Evolutionary conservation across 2,888 invertebrate species (phyloP), one percentile per base, ranked within the genome.

Genomic region (Megalurothrips usitatus): DNA sequence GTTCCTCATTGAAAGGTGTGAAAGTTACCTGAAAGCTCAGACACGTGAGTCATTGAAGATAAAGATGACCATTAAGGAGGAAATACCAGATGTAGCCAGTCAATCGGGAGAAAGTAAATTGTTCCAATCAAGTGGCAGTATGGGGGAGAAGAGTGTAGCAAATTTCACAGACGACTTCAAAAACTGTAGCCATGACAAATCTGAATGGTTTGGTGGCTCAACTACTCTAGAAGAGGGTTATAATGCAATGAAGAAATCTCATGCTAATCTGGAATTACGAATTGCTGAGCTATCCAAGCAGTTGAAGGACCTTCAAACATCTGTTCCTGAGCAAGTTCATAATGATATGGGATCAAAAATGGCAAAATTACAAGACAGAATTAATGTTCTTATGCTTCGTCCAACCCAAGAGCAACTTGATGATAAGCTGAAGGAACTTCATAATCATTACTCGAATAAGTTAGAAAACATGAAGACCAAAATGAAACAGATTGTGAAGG

Each of bases 401-500:
- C 68, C 68, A 75, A 75, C 68, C 23, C 68, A 26, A 1, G 26
- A 75, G 12, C 23, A 75, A 26, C 68, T 75, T 75, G 68, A 75
- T 23, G 68, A 75, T 12, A 75, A 75, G 68, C 68, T 75, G 4
- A 75, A 75, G 23, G 68, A 75, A 12, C 68, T 75, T 26, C 68
- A 75, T 75, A 26, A 23, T 23, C 68, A 75, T 23, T 75, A 75
- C 26, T 75, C 68, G 12, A 75, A 26, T 12, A 75, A 75, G 26
- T 26, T 75, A 11, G 68, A 75, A 75, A 75, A 23, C 23, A 75
- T 75, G 68, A 75, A 75, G 23, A 9, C 10, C 23, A 75, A 75
- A 75, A 75, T 75, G 68, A 75, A 75, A 75, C 68, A 75, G 26
- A 75, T 75, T 26, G 68, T 75, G 10, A 75, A 75, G 12, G 68